phyloP scores from a whole-genome alignment of 64 coral and sea anemone genomes.

The Exaiptasia diaphana region DNA sequence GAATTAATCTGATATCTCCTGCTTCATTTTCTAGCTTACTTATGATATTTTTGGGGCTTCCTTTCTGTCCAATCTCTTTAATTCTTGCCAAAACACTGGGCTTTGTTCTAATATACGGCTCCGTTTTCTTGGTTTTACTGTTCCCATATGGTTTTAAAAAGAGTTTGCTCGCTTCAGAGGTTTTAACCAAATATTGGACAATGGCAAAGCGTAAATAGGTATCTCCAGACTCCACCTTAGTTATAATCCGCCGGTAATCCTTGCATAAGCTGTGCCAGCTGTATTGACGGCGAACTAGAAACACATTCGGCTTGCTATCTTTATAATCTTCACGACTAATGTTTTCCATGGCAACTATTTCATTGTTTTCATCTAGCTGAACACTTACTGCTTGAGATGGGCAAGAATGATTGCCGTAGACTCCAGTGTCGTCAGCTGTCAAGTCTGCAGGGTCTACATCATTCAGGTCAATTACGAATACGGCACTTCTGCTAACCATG shows the following conservation, averaged over 20 bases:
- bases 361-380: slow-evolving; percentile 2
- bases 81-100: slow-evolving; percentile 10
- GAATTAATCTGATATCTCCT: slow-evolving; percentile 22
- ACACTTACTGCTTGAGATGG: slow-evolving; percentile 19
- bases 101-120: slow-evolving; percentile 16
- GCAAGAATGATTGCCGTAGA: slow-evolving; percentile 31
- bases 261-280: slow-evolving; percentile 52
- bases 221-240: slow-evolving; percentile 4
- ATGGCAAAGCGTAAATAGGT: slow-evolving; percentile 37
- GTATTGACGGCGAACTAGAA: slow-evolving; percentile 35
- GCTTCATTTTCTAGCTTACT: slow-evolving; percentile 38
- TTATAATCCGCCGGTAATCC: slow-evolving; percentile 19
- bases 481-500: slow-evolving; percentile 17
- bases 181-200: slow-evolving; percentile 53
- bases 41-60: slow-evolving; percentile 47
- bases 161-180: background rate
- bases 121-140: background rate
- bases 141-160: slow-evolving; percentile 1
- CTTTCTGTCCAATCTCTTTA: slow-evolving; percentile 5
- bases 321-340: background rate
- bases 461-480: slow-evolving; percentile 30
- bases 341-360: slow-evolving; percentile 4
- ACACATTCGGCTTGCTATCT: background rate
- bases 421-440: slow-evolving; percentile 7
- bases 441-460: slow-evolving; percentile 17